Conservation (phyloP, 2,888 invertebrate genomes). For the Phortica magna region DNA sequence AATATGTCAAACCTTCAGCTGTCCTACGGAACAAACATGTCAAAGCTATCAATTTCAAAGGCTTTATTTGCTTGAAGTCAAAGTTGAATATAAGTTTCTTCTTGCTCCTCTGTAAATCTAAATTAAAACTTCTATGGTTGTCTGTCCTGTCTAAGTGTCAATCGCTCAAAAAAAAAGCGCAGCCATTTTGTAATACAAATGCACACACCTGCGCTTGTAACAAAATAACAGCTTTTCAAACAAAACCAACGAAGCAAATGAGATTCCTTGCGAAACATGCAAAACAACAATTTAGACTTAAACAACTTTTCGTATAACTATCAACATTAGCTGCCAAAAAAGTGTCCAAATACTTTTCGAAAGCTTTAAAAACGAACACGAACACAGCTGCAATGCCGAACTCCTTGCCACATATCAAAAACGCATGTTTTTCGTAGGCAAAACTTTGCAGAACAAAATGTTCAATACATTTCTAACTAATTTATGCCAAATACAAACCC, state of each 20-base stretch:
- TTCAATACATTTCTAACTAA: constrained; percentile 2
- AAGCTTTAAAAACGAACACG: not conserved
- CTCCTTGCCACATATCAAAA: not conserved
- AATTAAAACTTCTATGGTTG: too few relatives aligned
- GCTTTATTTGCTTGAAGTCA: too few relatives aligned
- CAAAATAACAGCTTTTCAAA: not conserved
- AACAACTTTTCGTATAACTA: not conserved
- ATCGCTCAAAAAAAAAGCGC: too few relatives aligned
- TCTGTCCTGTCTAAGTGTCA: too few relatives aligned
- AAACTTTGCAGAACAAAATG: not conserved
- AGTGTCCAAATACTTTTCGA: not conserved
- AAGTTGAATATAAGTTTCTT: too few relatives aligned
- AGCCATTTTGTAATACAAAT: too few relatives aligned
- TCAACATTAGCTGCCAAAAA: not conserved
- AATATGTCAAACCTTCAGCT: too few relatives aligned
- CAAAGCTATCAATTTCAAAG: too few relatives aligned
- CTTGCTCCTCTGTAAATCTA: too few relatives aligned
- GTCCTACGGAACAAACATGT: too few relatives aligned
- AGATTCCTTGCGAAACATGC: not conserved
- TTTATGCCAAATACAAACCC: constrained; percentile 1
- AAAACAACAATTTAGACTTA: not conserved
- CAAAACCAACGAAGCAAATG: not conserved
- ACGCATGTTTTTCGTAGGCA: not conserved
- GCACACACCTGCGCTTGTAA: too few relatives aligned
- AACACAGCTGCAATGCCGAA: not conserved